Evolutionary conservation across 2,797 vertebrate genomes (phyloP).

Genomic region (Danio aesculapii): DNA sequence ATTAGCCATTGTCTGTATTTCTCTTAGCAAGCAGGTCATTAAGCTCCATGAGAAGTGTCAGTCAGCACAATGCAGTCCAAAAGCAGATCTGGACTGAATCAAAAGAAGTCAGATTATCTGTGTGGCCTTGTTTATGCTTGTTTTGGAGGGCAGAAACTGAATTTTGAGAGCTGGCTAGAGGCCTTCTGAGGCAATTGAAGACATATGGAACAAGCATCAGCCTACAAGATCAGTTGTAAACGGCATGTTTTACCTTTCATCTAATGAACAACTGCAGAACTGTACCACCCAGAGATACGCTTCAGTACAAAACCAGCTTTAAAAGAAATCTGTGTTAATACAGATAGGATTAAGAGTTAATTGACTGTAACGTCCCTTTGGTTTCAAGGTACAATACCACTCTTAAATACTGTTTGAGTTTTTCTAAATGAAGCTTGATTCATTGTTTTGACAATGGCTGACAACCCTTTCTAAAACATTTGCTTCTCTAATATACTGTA

Average conservation of each 20-base stretch:
- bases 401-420: background rate
- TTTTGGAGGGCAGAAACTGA: constrained; percentile 17
- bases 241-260: background rate
- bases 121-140: constrained; percentile 61
- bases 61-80: constrained; percentile 4
- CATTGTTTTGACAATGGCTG: background rate
- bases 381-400: background rate
- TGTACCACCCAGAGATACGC: background rate
- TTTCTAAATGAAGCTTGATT: background rate
- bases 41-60: background rate
- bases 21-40: background rate
- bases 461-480: background rate
- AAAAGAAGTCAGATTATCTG: constrained; percentile 28
- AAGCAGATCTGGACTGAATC: constrained; percentile 11
- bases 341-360: background rate
- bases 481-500: background rate
- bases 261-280: background rate
- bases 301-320: background rate
- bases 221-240: constrained; percentile 10
- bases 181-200: constrained; percentile 32
- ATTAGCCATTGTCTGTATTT: background rate
- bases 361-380: background rate
- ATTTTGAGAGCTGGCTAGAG: constrained; percentile 9
- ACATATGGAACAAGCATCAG: constrained; percentile 14
- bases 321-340: background rate